These are phyloP conservation scores for Scaptomyza graminum DNA, from an alignment of 1,140 invertebrate genomes.

Conservation along the genomic window DNA sequence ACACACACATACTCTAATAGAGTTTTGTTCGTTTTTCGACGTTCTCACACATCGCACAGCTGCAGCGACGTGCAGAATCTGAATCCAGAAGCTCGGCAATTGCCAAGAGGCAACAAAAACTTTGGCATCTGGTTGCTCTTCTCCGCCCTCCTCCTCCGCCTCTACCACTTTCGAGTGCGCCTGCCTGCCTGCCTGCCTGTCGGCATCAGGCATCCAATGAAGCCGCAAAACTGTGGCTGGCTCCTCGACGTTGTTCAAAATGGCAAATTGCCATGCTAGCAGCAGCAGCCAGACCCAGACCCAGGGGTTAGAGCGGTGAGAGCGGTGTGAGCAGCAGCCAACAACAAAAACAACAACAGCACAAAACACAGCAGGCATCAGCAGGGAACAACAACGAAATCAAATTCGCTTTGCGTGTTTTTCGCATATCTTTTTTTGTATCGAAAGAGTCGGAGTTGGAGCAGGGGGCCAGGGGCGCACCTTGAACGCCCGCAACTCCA, in stretches of 20 bases:
- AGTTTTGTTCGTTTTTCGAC: background rate
- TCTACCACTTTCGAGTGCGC: slow-evolving; percentile 25
- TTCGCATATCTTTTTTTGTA: slow-evolving; percentile 58
- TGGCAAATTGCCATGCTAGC: slow-evolving; percentile 80
- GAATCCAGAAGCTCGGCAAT: slow-evolving; percentile 33
- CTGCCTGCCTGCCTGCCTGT: slow-evolving; percentile 66
- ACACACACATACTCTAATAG: background rate
- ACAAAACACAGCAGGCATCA: slow-evolving; percentile 16
- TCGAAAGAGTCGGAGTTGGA: background rate
- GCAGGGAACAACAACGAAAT: slow-evolving; percentile 58
- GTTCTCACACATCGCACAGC: slow-evolving; percentile 20
- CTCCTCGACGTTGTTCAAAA: slow-evolving; percentile 73
- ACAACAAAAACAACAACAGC: slow-evolving; percentile 22
- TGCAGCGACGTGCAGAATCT: slow-evolving; percentile 31
- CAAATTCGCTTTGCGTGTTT: slow-evolving; percentile 78
- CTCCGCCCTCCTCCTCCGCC: background rate
- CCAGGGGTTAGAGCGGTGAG: slow-evolving; percentile 14
- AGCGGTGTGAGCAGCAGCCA: background rate
- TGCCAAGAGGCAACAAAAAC: slow-evolving; percentile 23
- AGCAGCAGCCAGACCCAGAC: background rate
- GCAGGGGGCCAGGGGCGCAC: slow-evolving; percentile 37
- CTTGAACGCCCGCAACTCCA: slow-evolving; percentile 58
- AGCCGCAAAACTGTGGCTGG: slow-evolving; percentile 74
- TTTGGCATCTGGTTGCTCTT: background rate
- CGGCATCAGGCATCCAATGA: slow-evolving; percentile 72